Conservation (phyloP, 2,888 invertebrate species). For the Gonocerus acuteangulatus region DNA sequence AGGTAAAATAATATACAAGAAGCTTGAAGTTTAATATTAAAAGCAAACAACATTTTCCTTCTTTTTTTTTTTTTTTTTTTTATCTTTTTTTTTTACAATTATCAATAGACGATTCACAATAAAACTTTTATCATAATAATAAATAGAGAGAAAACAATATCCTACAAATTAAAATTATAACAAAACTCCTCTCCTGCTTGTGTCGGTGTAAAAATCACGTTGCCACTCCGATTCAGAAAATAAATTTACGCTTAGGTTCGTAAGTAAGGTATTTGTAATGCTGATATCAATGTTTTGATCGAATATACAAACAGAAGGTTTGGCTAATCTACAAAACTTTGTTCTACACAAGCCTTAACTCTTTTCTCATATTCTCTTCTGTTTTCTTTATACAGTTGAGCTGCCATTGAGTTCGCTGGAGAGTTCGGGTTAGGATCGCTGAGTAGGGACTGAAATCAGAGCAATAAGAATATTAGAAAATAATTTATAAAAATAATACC, state of each 20-base stretch:
- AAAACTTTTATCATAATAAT: constrained; percentile 16
- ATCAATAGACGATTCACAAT: constrained; percentile 10
- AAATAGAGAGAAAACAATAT: constrained; percentile 22
- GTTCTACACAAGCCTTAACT: constrained; percentile 98
- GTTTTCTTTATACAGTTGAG: constrained; percentile 98
- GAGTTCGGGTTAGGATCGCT: constrained; percentile 99
- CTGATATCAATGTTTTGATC: constrained; percentile 25
- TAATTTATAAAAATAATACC: background rate
- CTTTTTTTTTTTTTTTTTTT: constrained; percentile 5
- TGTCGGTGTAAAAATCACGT: constrained; percentile 23
- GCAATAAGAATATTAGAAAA: background rate
- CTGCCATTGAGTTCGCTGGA: constrained; percentile 98
- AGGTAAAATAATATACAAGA: constrained; percentile 19
- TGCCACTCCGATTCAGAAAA: constrained; percentile 25
- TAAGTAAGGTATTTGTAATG: constrained; percentile 27
- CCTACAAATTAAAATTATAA: constrained; percentile 19
- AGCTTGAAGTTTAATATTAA: constrained; percentile 20
- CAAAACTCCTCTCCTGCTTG: constrained; percentile 13
- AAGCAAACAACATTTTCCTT: constrained; percentile 11
- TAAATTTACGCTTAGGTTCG: constrained; percentile 24
- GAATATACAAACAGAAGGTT: constrained; percentile 29
- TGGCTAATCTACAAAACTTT: constrained; percentile 89
- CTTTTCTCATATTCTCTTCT: constrained; percentile 98
- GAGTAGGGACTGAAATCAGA: constrained; percentile 81
- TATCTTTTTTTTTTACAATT: constrained; percentile 16